Conservation (phyloP, 2,888 invertebrate genomes). For the Diadegma fenestrale region DNA sequence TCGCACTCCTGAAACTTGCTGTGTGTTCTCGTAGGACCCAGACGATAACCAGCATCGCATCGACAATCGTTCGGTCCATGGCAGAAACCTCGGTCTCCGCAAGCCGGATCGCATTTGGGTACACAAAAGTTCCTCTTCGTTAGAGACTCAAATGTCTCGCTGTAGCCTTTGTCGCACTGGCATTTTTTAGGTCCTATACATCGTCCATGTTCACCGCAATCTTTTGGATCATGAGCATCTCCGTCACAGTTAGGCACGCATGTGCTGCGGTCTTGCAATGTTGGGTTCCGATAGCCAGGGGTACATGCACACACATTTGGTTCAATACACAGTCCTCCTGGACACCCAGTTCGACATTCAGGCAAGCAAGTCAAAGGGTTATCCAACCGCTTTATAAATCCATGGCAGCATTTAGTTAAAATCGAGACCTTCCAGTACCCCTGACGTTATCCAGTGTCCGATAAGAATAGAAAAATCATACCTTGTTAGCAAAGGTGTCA, state of each 20-base stretch:
- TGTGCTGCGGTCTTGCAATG: not conserved
- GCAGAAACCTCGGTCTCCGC: conserved; percentile 26
- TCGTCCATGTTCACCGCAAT: conserved; percentile 29
- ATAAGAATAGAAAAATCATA: conserved; percentile 13
- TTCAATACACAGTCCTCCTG: not conserved
- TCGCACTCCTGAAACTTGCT: not conserved
- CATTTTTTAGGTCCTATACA: conserved; percentile 23
- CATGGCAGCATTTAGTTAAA: conserved; percentile 24
- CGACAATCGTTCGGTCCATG: conserved; percentile 37
- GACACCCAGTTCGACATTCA: conserved; percentile 21
- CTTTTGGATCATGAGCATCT: not conserved
- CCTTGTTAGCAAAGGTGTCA: not conserved
- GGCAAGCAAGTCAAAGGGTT: conserved; percentile 11
- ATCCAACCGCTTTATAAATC: not conserved
- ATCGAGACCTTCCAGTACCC: not conserved
- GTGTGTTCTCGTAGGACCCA: not conserved
- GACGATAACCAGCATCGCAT: conserved; percentile 36
- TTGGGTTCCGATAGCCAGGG: not conserved
- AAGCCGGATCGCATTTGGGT: conserved; percentile 27
- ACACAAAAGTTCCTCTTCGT: not conserved
- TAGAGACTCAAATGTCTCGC: not conserved
- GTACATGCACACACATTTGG: conserved; percentile 26
- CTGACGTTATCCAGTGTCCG: conserved; percentile 10
- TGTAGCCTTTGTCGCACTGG: conserved; percentile 34
- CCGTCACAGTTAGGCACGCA: conserved; percentile 30